Evolutionary conservation across 2,797 vertebrate genomes (phyloP), one percentile per base, ranked within the genome.

Genomic region (Cirrhinus mrigala): DNA sequence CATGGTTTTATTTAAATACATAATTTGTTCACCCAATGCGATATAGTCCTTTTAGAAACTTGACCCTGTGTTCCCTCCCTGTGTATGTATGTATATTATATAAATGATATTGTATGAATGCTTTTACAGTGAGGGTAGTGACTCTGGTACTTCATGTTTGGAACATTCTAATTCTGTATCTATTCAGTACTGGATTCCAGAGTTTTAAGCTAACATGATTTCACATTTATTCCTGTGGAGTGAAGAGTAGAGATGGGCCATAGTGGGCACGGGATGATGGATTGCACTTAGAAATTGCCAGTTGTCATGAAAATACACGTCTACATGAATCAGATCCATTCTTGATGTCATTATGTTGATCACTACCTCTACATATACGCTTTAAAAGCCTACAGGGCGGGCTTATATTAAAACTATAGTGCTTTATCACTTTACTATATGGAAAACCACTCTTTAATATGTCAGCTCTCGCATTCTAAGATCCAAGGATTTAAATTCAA

Each of bases 221-320:
- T 76, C 29, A 54, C 48, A 75, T 62, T 76, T 40, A 66, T 76
- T 76, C 27, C 56, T 83, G 20, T 22, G 52, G 58, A 76, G 44
- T 22, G 37, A 71, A 58, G 52, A 71, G 37, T n/a, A 60, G 29
- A n/a, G n/a, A 82, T 56, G 22, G 50, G 50, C 80, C 37, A 71
- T 60, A n/a, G 54, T 22, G 24, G 68, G 68, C 5, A 12, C 15
- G 3, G 66, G 14, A 66, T 76, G 60, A 76, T 83, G 46, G 71
- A 83, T 83, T 83, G 82, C 46, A 50, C 71, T 54, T 76, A 76
- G 58, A 66, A 76, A 76, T 76, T 40, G 71, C 70, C 58, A 83
- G 46, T 66, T 75, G 29, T 54, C 71, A 40, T 66, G 58, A 83
- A 83, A 76, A 74, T 50, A 15, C 54, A n/a, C 7, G 14, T 83